Conservation (phyloP, 2,888 invertebrate species). For the Halictus quadricinctus region DNA sequence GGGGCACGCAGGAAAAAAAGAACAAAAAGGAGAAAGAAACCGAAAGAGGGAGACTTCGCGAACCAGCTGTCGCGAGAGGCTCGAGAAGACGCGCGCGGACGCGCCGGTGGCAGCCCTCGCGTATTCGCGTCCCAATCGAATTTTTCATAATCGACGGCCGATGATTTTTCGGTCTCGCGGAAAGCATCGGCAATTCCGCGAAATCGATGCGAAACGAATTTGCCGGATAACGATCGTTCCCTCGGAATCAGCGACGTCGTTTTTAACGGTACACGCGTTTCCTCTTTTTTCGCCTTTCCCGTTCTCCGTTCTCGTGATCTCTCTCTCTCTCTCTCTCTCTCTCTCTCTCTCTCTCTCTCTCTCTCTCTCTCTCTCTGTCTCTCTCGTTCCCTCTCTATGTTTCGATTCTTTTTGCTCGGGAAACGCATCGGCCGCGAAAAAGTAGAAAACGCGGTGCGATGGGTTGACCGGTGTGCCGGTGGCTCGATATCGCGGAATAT, state of each 20-base stretch:
- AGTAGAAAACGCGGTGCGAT: slow-evolving; percentile 45
- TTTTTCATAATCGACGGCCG: not conserved
- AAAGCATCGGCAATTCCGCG: not conserved
- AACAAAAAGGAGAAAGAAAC: not conserved
- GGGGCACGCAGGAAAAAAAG: not conserved
- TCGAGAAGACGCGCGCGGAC: not conserved
- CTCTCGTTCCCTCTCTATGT: not conserved
- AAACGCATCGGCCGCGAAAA: slow-evolving; percentile 46
- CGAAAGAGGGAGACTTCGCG: not conserved
- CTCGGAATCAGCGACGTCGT: slow-evolving; percentile 29
- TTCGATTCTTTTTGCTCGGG: slow-evolving; percentile 24
- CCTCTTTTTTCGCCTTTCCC: slow-evolving; percentile 11
- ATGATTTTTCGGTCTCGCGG: not conserved
- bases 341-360: not conserved
- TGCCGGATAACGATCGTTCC: slow-evolving; percentile 27
- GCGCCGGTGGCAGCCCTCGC: not conserved
- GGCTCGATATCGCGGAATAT: slow-evolving; percentile 60
- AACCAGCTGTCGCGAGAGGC: not conserved
- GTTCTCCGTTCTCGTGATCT: not conserved
- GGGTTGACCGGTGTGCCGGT: slow-evolving; percentile 33
- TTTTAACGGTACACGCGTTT: slow-evolving; percentile 25
- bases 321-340: not conserved
- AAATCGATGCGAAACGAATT: not conserved
- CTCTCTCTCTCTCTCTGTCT: not conserved
- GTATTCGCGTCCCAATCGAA: not conserved